phyloP scores from a whole-genome alignment of 2,113 vertebrate genomes.

The Oxyura jamaicensis region DNA sequence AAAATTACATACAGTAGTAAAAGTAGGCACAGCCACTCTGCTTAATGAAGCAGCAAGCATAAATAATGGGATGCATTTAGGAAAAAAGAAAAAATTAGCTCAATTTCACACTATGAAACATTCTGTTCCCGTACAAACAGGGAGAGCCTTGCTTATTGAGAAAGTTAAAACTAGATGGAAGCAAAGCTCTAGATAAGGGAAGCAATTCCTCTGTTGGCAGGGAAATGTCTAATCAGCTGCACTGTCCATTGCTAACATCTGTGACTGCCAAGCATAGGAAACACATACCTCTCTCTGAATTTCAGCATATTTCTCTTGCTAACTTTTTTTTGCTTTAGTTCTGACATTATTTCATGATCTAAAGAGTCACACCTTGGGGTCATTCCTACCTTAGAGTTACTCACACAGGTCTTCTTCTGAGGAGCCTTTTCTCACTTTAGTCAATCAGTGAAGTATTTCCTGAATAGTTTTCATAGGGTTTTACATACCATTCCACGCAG shows the following conservation, averaged over 20 bases:
- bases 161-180: slow-evolving; percentile 58
- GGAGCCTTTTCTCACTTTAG: neutral
- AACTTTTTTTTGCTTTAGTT: neutral
- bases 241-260: neutral
- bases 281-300: neutral
- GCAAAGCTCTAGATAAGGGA: slow-evolving; percentile 44
- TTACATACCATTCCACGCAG: neutral
- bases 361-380: neutral
- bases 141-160: neutral
- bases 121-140: neutral
- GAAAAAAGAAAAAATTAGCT: neutral
- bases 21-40: neutral
- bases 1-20: neutral
- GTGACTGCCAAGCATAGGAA: neutral
- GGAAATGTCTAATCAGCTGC: neutral
- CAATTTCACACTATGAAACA: neutral
- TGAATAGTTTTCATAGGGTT: neutral
- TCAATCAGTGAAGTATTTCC: neutral
- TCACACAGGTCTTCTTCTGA: neutral
- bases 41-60: neutral
- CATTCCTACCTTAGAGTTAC: neutral
- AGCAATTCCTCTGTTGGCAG: neutral
- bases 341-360: neutral
- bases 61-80: neutral
- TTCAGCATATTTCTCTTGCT: neutral